These are phyloP conservation scores for Melieria picta DNA, from an alignment of 2,888 invertebrate species.

Conservation along the genomic window DNA sequence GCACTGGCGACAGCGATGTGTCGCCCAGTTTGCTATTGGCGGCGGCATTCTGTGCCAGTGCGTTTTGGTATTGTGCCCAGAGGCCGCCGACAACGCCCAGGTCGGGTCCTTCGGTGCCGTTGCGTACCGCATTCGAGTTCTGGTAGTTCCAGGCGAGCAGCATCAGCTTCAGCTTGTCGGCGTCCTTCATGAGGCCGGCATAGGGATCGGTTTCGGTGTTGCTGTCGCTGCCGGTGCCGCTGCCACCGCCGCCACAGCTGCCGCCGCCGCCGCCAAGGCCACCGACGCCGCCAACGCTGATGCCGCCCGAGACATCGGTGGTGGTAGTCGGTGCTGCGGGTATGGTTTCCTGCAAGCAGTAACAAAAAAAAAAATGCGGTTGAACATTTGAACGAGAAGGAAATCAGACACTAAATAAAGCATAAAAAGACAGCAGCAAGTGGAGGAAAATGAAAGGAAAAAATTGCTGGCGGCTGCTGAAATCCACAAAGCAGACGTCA, in stretches of 20 bases:
- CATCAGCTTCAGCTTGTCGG: constrained; percentile 89
- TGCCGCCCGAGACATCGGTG: constrained; percentile 49
- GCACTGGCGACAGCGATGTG: constrained; percentile 65
- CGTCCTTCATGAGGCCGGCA: constrained; percentile 75
- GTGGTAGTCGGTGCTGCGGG: constrained; percentile 57
- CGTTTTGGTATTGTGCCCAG: constrained; percentile 88
- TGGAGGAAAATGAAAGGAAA: background rate
- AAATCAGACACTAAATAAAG: background rate
- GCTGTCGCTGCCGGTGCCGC: constrained; percentile 40
- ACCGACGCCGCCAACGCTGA: constrained; percentile 44
- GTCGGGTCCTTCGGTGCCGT: constrained; percentile 68
- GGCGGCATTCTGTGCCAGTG: constrained; percentile 75
- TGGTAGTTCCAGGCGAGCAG: constrained; percentile 89
- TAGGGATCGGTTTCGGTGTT: constrained; percentile 61
- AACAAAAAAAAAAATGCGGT: background rate
- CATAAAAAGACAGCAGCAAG: background rate
- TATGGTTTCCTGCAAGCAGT: constrained; percentile 57
- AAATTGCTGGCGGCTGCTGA: background rate
- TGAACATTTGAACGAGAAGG: too few relatives aligned
- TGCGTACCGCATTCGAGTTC: constrained; percentile 77
- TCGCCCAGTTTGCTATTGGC: constrained; percentile 61
- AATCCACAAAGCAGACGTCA: background rate
- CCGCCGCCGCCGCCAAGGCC: constrained; percentile 47
- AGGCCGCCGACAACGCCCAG: constrained; percentile 74
- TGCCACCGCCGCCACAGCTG: constrained; percentile 21